Evolutionary conservation across 2,797 vertebrate genomes (phyloP).

Genomic region (Chloroceryle inda): DNA sequence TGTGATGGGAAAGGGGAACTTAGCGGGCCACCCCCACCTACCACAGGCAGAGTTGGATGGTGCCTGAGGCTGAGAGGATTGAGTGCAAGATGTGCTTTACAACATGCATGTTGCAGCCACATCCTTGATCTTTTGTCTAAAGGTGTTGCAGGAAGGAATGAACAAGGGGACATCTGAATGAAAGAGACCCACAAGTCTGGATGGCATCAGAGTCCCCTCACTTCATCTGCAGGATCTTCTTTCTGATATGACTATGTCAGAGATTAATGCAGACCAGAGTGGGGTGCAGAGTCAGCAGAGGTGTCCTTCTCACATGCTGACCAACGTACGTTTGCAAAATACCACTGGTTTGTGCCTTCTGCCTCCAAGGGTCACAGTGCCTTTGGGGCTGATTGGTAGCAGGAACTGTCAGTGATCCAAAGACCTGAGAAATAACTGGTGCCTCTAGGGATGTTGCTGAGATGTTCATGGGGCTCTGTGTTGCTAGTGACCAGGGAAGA

Average conservation of each 20-base stretch:
- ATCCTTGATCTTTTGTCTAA: not conserved
- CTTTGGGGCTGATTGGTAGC: not conserved
- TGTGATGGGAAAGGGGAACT: not conserved
- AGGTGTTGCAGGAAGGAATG: fast-evolving
- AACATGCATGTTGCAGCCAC: not conserved
- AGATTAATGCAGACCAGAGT: not conserved
- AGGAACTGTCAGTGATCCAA: not conserved
- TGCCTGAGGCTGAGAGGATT: fast-evolving
- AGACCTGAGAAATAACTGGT: not conserved
- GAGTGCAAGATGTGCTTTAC: not conserved
- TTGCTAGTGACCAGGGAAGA: not conserved
- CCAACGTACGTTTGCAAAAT: not conserved
- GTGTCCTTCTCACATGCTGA: not conserved
- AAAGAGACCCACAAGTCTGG: not conserved
- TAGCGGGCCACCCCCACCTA: not conserved
- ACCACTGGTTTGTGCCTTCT: not conserved
- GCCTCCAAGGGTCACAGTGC: fast-evolving
- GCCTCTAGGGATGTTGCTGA: not conserved
- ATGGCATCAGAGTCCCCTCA: not conserved
- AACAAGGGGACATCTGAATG: not conserved
- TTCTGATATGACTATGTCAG: not conserved
- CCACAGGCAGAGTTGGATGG: not conserved
- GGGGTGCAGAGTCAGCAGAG: not conserved
- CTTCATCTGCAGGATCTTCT: not conserved
- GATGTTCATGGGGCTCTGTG: not conserved